Conservation (phyloP, 2,113 vertebrate species). For the Cinclus cinclus region DNA sequence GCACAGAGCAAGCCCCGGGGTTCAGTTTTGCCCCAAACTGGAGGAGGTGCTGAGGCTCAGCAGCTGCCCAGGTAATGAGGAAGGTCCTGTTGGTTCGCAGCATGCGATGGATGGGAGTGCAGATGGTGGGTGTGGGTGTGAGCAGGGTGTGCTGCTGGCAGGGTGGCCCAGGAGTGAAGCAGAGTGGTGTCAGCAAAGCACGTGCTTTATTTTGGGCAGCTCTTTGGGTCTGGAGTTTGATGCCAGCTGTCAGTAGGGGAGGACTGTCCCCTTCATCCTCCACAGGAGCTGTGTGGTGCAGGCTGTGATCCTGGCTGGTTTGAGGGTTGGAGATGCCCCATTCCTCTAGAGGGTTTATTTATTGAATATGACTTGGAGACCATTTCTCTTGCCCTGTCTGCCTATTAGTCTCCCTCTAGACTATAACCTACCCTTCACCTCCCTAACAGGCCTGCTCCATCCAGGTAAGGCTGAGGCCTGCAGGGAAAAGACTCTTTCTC, state of each 20-base stretch:
- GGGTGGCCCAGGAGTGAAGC: not conserved
- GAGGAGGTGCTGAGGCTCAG: not conserved
- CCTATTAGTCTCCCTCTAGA: not conserved
- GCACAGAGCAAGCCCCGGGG: not conserved
- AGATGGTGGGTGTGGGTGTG: not conserved
- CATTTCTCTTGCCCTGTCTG: not conserved
- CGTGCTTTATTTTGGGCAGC: rapidly evolving
- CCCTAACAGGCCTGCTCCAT: not conserved
- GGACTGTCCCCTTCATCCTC: not conserved
- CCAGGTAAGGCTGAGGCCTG: not conserved
- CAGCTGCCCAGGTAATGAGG: not conserved
- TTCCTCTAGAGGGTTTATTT: not conserved
- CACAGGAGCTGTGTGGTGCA: rapidly evolving
- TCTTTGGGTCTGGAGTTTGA: not conserved
- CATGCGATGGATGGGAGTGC: rapidly evolving
- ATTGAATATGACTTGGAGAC: not conserved
- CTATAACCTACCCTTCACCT: not conserved
- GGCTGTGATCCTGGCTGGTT: not conserved
- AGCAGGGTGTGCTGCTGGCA: not conserved
- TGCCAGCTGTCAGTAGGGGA: rapidly evolving
- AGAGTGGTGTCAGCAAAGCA: not conserved
- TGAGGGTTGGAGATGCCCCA: rapidly evolving
- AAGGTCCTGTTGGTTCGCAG: rapidly evolving
- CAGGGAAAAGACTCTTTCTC: not conserved
- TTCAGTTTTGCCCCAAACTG: not conserved